Evolutionary conservation across 2,113 vertebrate genomes (phyloP).

Genomic region (Gymnarchus niloticus): DNA sequence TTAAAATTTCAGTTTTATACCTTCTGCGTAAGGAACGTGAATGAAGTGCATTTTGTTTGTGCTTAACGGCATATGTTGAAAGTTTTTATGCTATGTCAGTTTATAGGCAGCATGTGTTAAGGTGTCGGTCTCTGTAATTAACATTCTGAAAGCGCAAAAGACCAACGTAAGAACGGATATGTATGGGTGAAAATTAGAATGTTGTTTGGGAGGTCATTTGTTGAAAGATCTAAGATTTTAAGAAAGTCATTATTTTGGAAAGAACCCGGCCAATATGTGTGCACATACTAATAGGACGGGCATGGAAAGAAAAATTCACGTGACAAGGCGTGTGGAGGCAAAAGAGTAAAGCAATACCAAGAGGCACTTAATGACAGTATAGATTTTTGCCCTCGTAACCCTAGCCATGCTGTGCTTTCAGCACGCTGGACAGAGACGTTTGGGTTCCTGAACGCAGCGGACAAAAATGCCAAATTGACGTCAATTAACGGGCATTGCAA

Average conservation of each 20-base stretch:
- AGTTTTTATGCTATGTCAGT: conserved; percentile 39
- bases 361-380: conserved; percentile 73
- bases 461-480: conserved; percentile 65
- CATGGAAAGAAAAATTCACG: conserved; percentile 76
- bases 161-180: conserved; percentile 35
- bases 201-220: conserved; percentile 40
- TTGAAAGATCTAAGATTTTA: conserved; percentile 54
- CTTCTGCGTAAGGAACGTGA: conserved; percentile 50
- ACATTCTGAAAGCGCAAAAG: conserved; percentile 46
- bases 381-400: conserved; percentile 61
- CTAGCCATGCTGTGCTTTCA: conserved; percentile 72
- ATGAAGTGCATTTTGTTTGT: conserved; percentile 45
- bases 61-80: conserved; percentile 43
- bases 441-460: conserved; percentile 61
- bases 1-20: conserved; percentile 47
- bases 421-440: conserved; percentile 88
- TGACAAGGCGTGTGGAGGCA: conserved; percentile 77
- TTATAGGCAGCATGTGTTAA: conserved; percentile 65
- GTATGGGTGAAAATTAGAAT: conserved; percentile 37
- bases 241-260: conserved; percentile 60
- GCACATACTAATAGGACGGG: conserved; percentile 78
- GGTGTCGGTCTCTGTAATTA: conserved; percentile 48
- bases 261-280: conserved; percentile 79
- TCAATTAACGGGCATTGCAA: conserved; percentile 60
- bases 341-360: conserved; percentile 71